Evolutionary conservation across 2,113 vertebrate species (phyloP).

Genomic region (Holacanthus passer): DNA sequence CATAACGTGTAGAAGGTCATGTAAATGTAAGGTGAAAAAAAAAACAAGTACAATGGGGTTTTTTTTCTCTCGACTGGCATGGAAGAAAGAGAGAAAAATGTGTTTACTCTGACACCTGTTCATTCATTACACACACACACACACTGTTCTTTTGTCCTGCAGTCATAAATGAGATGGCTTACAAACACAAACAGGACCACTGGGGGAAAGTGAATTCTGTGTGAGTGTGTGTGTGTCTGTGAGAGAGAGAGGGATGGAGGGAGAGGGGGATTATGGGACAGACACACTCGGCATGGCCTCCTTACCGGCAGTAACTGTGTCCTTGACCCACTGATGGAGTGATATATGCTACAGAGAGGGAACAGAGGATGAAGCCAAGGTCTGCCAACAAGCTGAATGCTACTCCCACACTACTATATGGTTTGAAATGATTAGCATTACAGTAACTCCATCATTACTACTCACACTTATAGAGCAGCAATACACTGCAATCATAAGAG

Average conservation of each 20-base stretch:
- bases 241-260: conserved; percentile 7
- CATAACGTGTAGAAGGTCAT: conserved; percentile 13
- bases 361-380: conserved; percentile 30
- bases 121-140: conserved; percentile 10
- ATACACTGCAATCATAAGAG: neutral
- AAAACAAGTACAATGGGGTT: neutral
- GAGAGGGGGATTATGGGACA: conserved; percentile 40
- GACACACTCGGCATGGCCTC: conserved; percentile 60
- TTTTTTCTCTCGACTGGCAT: conserved; percentile 7
- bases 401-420: neutral
- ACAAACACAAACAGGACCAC: conserved; percentile 35
- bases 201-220: conserved; percentile 12
- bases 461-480: conserved; percentile 17
- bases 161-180: conserved; percentile 33
- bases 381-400: conserved; percentile 2
- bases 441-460: conserved; percentile 12
- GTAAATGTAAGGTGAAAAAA: neutral
- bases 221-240: neutral
- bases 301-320: conserved; percentile 54
- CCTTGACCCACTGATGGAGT: conserved; percentile 73
- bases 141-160: conserved; percentile 12
- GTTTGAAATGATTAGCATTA: neutral
- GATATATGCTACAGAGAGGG: conserved; percentile 24
- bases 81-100: neutral
- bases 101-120: conserved; percentile 53